Percentiles rank a stretch among this genome's conserved stretches.
phyloP scores from a whole-genome alignment of 2,797 vertebrate species.

The Smutsia temminckii region DNA sequence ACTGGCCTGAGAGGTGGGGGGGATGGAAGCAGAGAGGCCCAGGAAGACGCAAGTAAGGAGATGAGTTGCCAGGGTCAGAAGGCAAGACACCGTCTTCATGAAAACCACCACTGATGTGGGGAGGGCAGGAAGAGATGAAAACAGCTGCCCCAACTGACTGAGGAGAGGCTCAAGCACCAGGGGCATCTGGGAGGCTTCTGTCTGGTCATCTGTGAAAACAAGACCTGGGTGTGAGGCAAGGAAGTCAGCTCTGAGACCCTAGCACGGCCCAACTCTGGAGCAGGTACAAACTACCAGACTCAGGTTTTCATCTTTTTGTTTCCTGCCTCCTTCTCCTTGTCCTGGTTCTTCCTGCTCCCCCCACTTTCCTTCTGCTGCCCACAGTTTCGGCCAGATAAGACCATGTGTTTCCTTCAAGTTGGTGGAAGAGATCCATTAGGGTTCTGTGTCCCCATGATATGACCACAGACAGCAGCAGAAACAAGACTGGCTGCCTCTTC shows the following conservation, averaged over 20 bases:
- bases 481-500: neutral
- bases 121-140: neutral
- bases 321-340: neutral
- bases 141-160: neutral
- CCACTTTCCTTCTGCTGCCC: neutral
- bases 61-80: neutral
- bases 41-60: neutral
- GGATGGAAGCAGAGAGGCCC: neutral
- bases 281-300: neutral
- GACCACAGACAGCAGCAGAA: neutral
- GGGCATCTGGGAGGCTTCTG: neutral
- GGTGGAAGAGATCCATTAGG: neutral
- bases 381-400: neutral
- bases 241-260: neutral
- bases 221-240: no score
- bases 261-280: neutral
- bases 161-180: neutral
- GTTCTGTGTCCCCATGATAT: fast-evolving
- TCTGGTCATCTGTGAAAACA: neutral
- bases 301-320: neutral
- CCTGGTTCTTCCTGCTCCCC: neutral
- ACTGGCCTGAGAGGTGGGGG: neutral
- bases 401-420: neutral
- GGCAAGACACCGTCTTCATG: neutral
- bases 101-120: neutral